These are phyloP conservation scores for Xanthia icteritia DNA, from an alignment of 2,888 invertebrate species.

Conservation along the genomic window DNA sequence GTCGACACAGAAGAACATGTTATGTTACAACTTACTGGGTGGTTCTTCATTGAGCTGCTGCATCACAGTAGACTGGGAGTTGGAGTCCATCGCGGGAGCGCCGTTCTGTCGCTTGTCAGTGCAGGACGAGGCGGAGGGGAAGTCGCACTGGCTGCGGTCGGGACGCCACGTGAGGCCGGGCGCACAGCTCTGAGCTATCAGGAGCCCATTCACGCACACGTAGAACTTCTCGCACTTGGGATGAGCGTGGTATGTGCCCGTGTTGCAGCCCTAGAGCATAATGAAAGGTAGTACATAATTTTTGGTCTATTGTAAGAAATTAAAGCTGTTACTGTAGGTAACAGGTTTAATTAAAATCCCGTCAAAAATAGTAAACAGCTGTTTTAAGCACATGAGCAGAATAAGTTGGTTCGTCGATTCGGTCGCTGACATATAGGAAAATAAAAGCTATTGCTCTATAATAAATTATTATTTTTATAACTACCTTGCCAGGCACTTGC, in stretches of 20 bases:
- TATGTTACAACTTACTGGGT: conserved; percentile 43
- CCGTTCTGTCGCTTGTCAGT: conserved; percentile 79
- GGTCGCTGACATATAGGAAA: not conserved
- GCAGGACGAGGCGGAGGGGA: conserved; percentile 92
- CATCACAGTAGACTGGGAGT: conserved; percentile 71
- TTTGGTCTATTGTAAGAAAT: not conserved
- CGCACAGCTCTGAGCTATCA: conserved; percentile 93
- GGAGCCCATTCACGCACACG: conserved; percentile 94
- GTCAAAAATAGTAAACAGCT: not conserved
- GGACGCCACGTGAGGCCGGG: conserved; percentile 94
- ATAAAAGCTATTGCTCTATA: not conserved
- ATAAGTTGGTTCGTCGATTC: not conserved
- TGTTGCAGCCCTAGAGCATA: conserved; percentile 89
- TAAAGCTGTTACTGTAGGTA: not conserved
- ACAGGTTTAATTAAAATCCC: not conserved
- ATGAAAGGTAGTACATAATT: not conserved
- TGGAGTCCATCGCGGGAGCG: conserved; percentile 74
- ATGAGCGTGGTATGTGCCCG: conserved; percentile 94
- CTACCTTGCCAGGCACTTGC: conserved; percentile 79
- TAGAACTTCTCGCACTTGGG: conserved; percentile 94
- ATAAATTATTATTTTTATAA: not conserved
- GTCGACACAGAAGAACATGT: not conserved
- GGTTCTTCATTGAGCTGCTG: conserved; percentile 72
- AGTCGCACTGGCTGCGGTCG: conserved; percentile 93
- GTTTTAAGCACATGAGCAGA: not conserved